These are phyloP conservation scores for Crocuta crocuta DNA, from an alignment of 2,113 vertebrate species.

Conservation along the genomic window DNA sequence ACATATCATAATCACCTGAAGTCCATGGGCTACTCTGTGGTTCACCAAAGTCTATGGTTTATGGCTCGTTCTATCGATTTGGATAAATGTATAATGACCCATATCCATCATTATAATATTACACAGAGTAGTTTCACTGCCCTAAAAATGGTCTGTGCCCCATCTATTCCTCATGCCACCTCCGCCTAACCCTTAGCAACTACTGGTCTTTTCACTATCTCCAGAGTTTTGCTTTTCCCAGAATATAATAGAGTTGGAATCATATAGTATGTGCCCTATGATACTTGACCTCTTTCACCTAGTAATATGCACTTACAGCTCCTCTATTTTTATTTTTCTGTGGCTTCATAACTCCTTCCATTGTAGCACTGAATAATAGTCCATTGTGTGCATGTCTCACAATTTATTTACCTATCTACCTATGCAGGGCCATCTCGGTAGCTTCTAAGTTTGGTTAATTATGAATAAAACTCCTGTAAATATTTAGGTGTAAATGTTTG, in stretches of 20 bases:
- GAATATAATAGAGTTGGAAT: background rate
- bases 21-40: background rate
- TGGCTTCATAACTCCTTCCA: background rate
- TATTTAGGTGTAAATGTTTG: background rate
- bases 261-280: background rate
- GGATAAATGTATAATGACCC: background rate
- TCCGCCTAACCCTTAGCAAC: background rate
- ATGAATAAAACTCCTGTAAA: background rate
- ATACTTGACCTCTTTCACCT: background rate
- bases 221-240: background rate
- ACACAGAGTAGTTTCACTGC: background rate
- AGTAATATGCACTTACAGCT: background rate
- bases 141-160: background rate
- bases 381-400: background rate
- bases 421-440: background rate
- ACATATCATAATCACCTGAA: background rate
- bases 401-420: background rate
- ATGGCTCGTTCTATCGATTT: background rate
- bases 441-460: no score
- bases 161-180: background rate
- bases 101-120: background rate
- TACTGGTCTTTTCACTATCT: background rate
- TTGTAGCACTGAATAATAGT: background rate
- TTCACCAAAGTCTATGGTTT: background rate
- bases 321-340: background rate